Conservation (phyloP, 2,797 vertebrate species). For the Ammospiza maritima region DNA sequence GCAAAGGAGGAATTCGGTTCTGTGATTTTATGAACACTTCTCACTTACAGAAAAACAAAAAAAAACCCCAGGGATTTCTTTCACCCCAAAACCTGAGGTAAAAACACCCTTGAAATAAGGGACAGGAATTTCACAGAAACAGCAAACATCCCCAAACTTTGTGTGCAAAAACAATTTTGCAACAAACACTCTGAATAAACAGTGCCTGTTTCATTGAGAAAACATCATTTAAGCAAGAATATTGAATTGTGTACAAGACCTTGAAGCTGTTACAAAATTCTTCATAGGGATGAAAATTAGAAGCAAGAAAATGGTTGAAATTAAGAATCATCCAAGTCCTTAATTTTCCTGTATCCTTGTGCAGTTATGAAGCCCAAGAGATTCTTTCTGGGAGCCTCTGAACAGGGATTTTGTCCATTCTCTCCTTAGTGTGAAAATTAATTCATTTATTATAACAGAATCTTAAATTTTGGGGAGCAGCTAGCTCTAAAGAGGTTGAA, state of each 20-base stretch:
- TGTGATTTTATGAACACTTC: fast-evolving
- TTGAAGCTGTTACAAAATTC: not conserved
- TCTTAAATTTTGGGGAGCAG: not conserved
- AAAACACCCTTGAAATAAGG: not conserved
- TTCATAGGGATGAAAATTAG: not conserved
- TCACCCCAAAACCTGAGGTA: not conserved
- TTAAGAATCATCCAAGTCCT: not conserved
- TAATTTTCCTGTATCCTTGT: not conserved
- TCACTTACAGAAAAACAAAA: not conserved
- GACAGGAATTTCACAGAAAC: not conserved
- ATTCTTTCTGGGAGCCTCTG: not conserved
- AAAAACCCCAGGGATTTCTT: not conserved
- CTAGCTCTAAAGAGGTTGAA: not conserved
- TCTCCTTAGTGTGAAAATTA: not conserved
- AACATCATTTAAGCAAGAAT: not conserved
- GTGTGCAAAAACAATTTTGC: not conserved
- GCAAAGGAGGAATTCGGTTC: not conserved
- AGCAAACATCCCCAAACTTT: not conserved
- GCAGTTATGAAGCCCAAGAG: not conserved
- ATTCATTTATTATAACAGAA: not conserved
- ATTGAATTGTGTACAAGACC: not conserved
- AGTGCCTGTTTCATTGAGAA: not conserved
- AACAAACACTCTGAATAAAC: not conserved
- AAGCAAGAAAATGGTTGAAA: not conserved
- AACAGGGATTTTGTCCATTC: not conserved